Percentiles rank a stretch among this genome's conserved stretches.
Conservation (phyloP, 2,888 invertebrate genomes). For the Cantharis nigra region DNA sequence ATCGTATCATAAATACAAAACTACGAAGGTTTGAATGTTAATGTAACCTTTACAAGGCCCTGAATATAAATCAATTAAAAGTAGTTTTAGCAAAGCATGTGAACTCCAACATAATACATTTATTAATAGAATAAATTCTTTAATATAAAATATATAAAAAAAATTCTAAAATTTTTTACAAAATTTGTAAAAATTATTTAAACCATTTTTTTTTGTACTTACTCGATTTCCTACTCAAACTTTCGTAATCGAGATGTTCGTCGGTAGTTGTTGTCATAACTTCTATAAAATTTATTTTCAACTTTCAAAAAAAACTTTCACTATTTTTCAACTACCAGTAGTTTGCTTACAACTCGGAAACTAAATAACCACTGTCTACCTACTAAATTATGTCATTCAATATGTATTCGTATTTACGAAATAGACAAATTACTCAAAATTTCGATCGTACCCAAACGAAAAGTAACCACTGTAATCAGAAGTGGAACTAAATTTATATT, state of each 20-base stretch:
- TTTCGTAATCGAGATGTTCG: not conserved
- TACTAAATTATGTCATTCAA: not conserved
- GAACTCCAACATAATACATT: not conserved
- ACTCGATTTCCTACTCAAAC: too few relatives aligned
- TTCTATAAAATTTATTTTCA: not conserved
- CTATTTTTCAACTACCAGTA: not conserved
- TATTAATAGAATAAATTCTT: not conserved
- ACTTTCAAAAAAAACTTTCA: not conserved
- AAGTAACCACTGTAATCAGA: not conserved
- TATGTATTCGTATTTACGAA: not conserved
- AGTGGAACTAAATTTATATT: not conserved
- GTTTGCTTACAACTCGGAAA: not conserved
- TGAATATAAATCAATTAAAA: not conserved
- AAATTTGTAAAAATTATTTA: not conserved
- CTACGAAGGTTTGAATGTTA: not conserved
- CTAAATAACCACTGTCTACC: not conserved
- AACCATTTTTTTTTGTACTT: not conserved
- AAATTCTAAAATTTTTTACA: not conserved
- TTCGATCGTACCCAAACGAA: not conserved
- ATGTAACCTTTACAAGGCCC: not conserved
- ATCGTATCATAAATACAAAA: not conserved
- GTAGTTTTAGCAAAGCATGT: not conserved
- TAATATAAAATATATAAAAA: not conserved
- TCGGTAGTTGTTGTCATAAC: not conserved
- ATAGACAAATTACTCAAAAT: not conserved